phyloP scores from a whole-genome alignment of 2,113 vertebrate genomes.

The Athene noctua region DNA sequence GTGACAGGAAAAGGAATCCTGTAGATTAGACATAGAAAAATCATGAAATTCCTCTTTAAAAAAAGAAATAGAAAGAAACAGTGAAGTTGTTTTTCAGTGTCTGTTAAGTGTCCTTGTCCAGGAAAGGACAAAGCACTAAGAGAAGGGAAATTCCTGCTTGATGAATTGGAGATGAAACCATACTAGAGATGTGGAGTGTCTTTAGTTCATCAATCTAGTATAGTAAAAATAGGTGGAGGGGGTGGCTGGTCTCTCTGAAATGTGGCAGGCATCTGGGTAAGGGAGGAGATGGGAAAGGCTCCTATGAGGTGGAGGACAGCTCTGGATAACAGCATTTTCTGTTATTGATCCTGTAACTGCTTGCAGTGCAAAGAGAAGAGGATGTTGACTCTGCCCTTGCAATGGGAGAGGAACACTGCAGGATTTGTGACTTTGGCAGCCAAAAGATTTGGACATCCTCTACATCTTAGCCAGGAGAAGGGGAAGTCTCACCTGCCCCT shows the following conservation, averaged over 20 bases:
- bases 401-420: background rate
- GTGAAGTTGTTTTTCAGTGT: background rate
- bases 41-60: background rate
- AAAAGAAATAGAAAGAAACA: background rate
- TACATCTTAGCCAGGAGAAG: background rate
- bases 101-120: background rate
- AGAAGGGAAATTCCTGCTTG: background rate
- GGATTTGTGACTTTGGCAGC: background rate
- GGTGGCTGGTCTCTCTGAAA: background rate
- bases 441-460: background rate
- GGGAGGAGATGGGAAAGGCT: background rate
- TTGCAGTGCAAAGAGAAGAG: background rate
- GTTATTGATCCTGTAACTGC: background rate
- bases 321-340: background rate
- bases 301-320: background rate
- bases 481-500: background rate
- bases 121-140: background rate
- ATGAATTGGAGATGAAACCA: background rate
- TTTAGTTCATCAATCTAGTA: background rate
- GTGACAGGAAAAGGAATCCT: background rate
- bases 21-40: background rate
- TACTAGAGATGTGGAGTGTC: background rate
- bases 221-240: background rate
- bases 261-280: background rate
- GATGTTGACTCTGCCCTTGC: background rate